A percentile compares a stretch with the other conserved stretches of the same genome.
phyloP scores from a whole-genome alignment of 1,140 invertebrate species.

The Reticulitermes speratus region DNA sequence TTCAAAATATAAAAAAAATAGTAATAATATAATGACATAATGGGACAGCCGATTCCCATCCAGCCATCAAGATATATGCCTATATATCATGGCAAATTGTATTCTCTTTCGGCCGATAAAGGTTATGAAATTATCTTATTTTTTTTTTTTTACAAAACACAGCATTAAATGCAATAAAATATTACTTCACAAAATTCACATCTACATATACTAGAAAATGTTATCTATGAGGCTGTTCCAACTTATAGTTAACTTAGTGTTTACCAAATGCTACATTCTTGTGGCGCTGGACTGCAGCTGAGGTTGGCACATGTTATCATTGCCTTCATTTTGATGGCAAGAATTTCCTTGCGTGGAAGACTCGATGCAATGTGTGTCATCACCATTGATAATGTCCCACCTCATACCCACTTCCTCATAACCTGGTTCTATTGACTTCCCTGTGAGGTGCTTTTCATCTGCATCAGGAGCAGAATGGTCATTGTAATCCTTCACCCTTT shows the following conservation, averaged over 20 bases:
- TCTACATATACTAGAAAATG: neutral
- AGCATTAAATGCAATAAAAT: neutral
- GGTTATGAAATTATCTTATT: too few species aligned
- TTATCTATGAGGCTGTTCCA: neutral
- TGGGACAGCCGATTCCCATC: too few species aligned
- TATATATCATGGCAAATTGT: too few species aligned
- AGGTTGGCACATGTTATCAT: neutral
- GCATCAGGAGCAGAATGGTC: neutral
- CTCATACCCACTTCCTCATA: constrained; percentile 31
- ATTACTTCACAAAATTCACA: neutral
- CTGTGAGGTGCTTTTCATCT: neutral
- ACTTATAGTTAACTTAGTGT: neutral
- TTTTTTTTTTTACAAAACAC: neutral
- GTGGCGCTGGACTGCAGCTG: neutral
- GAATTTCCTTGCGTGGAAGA: neutral
- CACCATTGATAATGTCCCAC: neutral
- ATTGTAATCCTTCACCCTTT: neutral
- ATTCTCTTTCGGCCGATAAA: too few species aligned
- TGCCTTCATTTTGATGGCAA: neutral
- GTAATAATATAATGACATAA: too few species aligned
- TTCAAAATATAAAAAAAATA: too few species aligned
- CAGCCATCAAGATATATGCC: too few species aligned
- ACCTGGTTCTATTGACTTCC: neutral
- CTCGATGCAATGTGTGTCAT: neutral
- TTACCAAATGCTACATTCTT: constrained; percentile 13